Base-by-base conservation (phyloP, 2,888 invertebrate genomes). In the Phortica magna region DNA sequence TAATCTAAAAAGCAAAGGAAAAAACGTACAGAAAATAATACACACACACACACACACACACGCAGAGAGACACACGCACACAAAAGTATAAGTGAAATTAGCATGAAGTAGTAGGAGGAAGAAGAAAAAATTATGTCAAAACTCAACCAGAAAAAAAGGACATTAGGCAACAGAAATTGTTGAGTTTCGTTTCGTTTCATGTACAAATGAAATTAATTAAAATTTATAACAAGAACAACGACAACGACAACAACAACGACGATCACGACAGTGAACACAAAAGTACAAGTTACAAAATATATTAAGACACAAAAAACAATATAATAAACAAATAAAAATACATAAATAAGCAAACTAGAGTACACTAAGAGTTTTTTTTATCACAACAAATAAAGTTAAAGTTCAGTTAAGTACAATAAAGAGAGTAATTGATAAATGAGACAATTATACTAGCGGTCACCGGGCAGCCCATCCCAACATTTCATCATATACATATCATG, bases 401-500 rank as follows among this genome's bases (percentile, higher is more conserved):
- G 19, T 22, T 61, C 7, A 53, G 43, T 74, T 74, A 83, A 86
- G 88, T 83, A 88, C 88, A 83, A 84, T 31, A 89, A 89, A 31
- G 48, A 70, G 22, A 70, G 88, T 88, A 89, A 89, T 89, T 89
- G 84, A 88, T 89, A 84, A 85, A 87, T 86, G 70, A 83, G 87
- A 89, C 85, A 89, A 90, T 89, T 90, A 91, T 91, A 90, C 91
- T 91, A 91, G 91, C 91, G 91, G 91, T 91, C 91, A 92, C 91
- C 92, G 92, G 92, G 92, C 92, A 92, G 92, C 92, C 92, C 92
- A 92, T 92, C 92, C 92, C 92, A 92, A 92, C 92, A 92, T 90
- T 89, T 90, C 86, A 85, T 90, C 87, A 87, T 85, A 84, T 85
- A 85, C 85, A 85, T 72, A 41, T 78, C 78, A 78, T 78, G 76